Conservation (phyloP, 2,888 invertebrate genomes). For the Saturnia japonica region DNA sequence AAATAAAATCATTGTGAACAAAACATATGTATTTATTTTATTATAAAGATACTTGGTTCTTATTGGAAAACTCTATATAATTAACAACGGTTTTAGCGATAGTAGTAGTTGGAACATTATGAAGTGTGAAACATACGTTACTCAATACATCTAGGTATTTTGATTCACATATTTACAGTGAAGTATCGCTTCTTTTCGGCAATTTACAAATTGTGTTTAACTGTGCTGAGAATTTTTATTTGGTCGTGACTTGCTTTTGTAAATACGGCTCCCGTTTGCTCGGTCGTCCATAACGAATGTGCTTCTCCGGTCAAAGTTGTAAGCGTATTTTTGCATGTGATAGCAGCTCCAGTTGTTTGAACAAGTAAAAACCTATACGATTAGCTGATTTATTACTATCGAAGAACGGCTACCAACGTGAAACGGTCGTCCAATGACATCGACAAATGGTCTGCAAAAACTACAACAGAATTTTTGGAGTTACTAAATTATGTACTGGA, state of each 20-base stretch:
- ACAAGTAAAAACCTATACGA: neutral
- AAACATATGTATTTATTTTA: too few relatives aligned
- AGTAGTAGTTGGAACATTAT: too few relatives aligned
- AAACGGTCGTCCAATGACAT: neutral
- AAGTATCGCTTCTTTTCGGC: constrained; percentile 12
- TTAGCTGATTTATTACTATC: neutral
- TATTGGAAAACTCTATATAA: too few relatives aligned
- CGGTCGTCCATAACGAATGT: constrained; percentile 15
- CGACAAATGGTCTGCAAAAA: neutral
- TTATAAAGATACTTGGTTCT: too few relatives aligned
- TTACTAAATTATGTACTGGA: neutral
- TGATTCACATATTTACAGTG: neutral
- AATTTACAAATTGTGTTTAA: constrained; percentile 21
- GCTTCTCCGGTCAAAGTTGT: constrained; percentile 18
- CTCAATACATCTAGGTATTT: neutral
- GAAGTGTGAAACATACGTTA: neutral
- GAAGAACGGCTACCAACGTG: neutral
- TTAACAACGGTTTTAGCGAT: too few relatives aligned
- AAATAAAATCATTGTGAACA: too few relatives aligned
- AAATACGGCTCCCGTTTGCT: constrained; percentile 24
- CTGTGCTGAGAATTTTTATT: constrained; percentile 15
- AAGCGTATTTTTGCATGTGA: constrained; percentile 19
- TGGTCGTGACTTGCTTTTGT: constrained; percentile 18
- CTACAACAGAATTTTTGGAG: neutral
- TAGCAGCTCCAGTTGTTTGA: constrained; percentile 1